A percentile compares a stretch with the other conserved stretches of the same genome.
phyloP scores from a whole-genome alignment of 2,888 invertebrate genomes.

The Acronicta psi region DNA sequence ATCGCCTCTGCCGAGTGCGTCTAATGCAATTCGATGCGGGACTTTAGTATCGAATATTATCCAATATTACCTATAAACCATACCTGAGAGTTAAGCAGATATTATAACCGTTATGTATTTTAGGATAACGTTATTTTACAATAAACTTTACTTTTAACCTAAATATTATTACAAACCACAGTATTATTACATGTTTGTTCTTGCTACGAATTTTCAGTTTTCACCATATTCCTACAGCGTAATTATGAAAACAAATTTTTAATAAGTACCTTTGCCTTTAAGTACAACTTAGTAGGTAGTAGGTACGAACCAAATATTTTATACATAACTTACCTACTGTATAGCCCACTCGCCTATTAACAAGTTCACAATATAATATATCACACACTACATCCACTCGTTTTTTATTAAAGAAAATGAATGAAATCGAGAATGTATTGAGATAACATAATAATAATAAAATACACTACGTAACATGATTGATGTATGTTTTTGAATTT shows the following conservation, averaged over 20 bases:
- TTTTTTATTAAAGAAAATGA: conserved; percentile 1
- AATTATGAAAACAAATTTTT: too few species aligned
- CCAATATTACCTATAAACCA: conserved; percentile 65
- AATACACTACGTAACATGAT: conserved; percentile 23
- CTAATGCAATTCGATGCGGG: conserved; percentile 78
- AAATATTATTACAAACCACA: conserved; percentile 25
- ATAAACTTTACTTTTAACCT: conserved; percentile 44
- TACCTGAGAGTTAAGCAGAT: conserved; percentile 59
- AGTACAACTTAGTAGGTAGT: too few species aligned
- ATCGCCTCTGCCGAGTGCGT: conserved; percentile 61
- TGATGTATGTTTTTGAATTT: conserved; percentile 59
- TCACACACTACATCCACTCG: too few species aligned
- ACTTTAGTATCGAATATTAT: conserved; percentile 74
- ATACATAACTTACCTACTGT: too few species aligned
- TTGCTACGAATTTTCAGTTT: background rate
- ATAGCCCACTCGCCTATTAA: too few species aligned
- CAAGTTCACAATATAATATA: too few species aligned
- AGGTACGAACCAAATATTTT: too few species aligned
- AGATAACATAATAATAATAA: background rate
- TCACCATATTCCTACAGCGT: too few species aligned
- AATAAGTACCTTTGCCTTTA: too few species aligned
- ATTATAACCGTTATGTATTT: conserved; percentile 53
- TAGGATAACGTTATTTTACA: conserved; percentile 50
- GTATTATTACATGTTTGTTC: too few species aligned
- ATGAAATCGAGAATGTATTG: conserved; percentile 21